Conservation (phyloP, 1,140 invertebrate genomes). For the Euborellia annulipes region DNA sequence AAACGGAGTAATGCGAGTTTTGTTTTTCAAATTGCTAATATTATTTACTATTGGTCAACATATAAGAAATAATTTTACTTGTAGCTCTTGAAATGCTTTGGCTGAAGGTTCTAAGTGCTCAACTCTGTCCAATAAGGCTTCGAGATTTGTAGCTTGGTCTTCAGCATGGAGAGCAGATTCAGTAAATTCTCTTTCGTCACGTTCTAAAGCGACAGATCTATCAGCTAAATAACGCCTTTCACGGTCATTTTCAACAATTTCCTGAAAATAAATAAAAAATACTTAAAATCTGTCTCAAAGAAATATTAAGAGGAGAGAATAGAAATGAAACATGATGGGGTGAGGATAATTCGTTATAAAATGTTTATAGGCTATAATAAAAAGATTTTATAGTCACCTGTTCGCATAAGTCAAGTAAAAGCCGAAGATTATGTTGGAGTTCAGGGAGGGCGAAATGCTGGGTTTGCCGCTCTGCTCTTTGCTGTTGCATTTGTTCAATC, state of each 20-base stretch:
- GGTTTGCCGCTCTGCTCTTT: conserved; percentile 37
- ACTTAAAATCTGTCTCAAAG: no score
- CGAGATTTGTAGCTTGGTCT: conserved; percentile 51
- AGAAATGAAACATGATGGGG: no score
- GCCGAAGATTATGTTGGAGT: conserved; percentile 78
- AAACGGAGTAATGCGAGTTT: no score
- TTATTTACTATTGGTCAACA: no score
- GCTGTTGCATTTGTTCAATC: conserved; percentile 30
- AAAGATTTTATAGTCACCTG: conserved; percentile 40
- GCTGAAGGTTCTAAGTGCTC: conserved; percentile 52
- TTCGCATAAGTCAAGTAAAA: conserved; percentile 84
- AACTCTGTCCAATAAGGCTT: conserved; percentile 40
- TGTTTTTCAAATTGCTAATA: no score
- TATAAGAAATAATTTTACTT: conserved; percentile 29
- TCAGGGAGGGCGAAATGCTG: conserved; percentile 66
- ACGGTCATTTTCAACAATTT: conserved; percentile 80
- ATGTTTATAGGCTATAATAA: no score
- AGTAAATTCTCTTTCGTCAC: conserved; percentile 58
- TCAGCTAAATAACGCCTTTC: conserved; percentile 61
- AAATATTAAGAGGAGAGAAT: no score
- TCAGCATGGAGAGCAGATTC: conserved; percentile 58
- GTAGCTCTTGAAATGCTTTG: conserved; percentile 53
- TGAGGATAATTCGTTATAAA: no score
- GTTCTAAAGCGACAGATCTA: conserved; percentile 55
- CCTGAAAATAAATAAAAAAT: conserved; percentile 37